phyloP scores from a whole-genome alignment of 2,797 vertebrate species.

The Odontamblyopus lacepedii region DNA sequence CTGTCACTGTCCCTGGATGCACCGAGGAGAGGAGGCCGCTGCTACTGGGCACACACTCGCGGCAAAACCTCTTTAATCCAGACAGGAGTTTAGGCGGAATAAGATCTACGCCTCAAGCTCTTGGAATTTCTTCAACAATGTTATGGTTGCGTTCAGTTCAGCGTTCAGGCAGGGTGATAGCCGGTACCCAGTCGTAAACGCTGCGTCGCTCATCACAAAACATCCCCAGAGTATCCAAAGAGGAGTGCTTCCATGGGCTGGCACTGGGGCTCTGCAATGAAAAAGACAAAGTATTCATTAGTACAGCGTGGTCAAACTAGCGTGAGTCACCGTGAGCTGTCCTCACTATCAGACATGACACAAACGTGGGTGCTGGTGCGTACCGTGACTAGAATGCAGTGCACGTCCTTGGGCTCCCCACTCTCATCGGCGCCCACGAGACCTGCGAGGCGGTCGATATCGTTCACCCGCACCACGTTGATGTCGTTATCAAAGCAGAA shows the following conservation, averaged over 20 bases:
- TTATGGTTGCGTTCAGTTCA: slow-evolving; percentile 50
- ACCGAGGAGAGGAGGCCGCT: slow-evolving; percentile 35
- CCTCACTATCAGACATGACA: neutral
- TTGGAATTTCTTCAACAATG: slow-evolving; percentile 65
- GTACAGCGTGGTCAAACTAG: slow-evolving; percentile 31
- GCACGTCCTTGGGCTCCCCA: slow-evolving; percentile 88
- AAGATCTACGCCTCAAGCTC: slow-evolving; percentile 71
- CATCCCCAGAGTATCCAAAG: slow-evolving; percentile 86
- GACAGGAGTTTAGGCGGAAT: slow-evolving; percentile 69
- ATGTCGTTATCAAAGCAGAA: slow-evolving; percentile 99
- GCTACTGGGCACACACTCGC: slow-evolving; percentile 24
- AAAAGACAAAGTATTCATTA: slow-evolving; percentile 17
- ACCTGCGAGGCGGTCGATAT: slow-evolving; percentile 85
- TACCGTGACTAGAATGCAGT: slow-evolving; percentile 97
- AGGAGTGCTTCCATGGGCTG: slow-evolving; percentile 90
- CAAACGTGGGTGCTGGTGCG: slow-evolving; percentile 51
- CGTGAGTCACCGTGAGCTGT: slow-evolving; percentile 46
- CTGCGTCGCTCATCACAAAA: slow-evolving; percentile 94
- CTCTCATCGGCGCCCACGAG: slow-evolving; percentile 85
- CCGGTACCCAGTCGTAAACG: slow-evolving; percentile 93
- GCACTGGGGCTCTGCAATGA: slow-evolving; percentile 85
- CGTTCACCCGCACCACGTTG: slow-evolving; percentile 92
- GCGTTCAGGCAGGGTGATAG: slow-evolving; percentile 91
- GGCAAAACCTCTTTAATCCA: slow-evolving; percentile 71
- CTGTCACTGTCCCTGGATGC: slow-evolving; percentile 66